Evolutionary conservation across 2,797 vertebrate genomes (phyloP).

Genomic region (Molossus molossus): DNA sequence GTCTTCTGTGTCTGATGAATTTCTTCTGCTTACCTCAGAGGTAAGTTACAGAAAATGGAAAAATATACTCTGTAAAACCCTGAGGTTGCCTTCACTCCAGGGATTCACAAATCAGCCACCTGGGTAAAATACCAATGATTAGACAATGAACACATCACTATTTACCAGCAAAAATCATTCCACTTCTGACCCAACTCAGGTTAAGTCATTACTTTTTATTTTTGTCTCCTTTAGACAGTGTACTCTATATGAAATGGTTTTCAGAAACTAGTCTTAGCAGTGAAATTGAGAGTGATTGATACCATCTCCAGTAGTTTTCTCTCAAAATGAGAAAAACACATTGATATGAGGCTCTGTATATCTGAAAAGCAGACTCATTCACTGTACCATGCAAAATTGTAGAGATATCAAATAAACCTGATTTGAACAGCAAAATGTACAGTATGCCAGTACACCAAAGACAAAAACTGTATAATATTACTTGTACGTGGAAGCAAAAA

Average conservation of each 20-base stretch:
- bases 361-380: neutral
- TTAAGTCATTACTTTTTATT: neutral
- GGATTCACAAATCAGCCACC: neutral
- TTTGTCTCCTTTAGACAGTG: neutral
- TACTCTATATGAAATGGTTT: neutral
- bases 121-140: neutral
- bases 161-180: neutral
- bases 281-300: neutral
- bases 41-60: neutral
- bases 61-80: fast-evolving
- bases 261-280: neutral
- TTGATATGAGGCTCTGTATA: neutral
- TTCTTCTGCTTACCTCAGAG: neutral
- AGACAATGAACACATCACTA: neutral
- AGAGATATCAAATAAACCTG: neutral
- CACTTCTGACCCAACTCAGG: neutral
- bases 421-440: neutral
- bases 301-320: neutral
- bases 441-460: neutral
- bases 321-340: neutral
- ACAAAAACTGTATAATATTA: neutral
- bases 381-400: neutral
- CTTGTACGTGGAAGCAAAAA: neutral
- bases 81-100: neutral
- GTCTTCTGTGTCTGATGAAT: neutral